Evolutionary conservation across 2,888 invertebrate species (phyloP).

Genomic region (Cephus sareptanus): DNA sequence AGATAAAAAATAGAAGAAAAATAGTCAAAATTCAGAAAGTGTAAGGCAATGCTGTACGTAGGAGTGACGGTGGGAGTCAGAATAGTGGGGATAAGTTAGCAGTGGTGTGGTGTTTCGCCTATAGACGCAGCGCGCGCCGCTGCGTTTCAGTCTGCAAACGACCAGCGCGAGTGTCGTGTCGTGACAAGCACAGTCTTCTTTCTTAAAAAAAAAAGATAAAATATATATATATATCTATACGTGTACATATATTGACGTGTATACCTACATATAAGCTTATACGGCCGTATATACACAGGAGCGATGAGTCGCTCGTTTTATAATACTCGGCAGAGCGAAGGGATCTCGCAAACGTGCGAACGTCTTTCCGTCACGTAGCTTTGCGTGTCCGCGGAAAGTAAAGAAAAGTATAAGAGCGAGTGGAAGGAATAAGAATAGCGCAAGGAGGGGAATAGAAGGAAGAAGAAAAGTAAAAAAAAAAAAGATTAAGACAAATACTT

Average conservation of each 20-base stretch:
- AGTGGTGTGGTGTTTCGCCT: slow-evolving; percentile 1
- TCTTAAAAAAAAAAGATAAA: slow-evolving; percentile 4
- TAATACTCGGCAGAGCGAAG: background rate
- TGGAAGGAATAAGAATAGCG: background rate
- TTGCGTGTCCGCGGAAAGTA: background rate
- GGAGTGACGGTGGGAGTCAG: background rate
- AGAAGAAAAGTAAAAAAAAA: background rate
- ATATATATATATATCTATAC: slow-evolving; percentile 15
- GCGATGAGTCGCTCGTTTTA: background rate
- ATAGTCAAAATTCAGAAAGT: background rate
- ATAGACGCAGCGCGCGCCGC: slow-evolving; percentile 28
- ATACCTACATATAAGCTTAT: background rate
- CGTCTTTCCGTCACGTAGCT: background rate
- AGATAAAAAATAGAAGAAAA: background rate
- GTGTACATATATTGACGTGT: slow-evolving; percentile 3
- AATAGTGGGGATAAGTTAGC: background rate
- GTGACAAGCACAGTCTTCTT: slow-evolving; percentile 16
- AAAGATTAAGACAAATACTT: background rate
- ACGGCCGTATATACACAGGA: background rate
- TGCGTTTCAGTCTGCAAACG: slow-evolving; percentile 55
- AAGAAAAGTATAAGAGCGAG: background rate
- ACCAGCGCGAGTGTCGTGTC: slow-evolving; percentile 51
- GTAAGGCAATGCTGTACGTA: background rate
- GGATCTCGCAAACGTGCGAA: background rate
- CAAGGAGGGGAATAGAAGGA: background rate